Evolutionary conservation across 2,113 vertebrate genomes (phyloP).

Genomic region (Nanorana parkeri): DNA sequence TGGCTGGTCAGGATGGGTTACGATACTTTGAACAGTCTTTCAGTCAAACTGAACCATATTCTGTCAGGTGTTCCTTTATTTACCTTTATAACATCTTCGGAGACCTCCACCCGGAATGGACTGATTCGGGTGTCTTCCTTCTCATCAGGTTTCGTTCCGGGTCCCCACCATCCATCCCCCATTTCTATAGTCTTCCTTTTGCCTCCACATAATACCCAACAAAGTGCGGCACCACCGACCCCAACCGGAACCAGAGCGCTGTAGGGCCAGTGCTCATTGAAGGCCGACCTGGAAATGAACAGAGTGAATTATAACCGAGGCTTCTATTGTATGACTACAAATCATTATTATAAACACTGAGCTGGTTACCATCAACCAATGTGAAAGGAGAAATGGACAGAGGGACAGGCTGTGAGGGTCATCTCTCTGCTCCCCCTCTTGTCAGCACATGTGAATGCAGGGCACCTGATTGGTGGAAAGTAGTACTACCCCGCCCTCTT

Average conservation of each 20-base stretch:
- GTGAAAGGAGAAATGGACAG: neutral
- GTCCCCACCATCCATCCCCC: slow-evolving; percentile 85
- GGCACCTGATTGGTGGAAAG: too few species aligned
- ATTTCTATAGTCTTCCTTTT: slow-evolving; percentile 74
- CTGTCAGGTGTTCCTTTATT: neutral
- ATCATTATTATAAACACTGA: neutral
- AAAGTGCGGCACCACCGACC: slow-evolving; percentile 72
- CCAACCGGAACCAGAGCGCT: slow-evolving; percentile 69
- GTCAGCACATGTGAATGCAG: too few species aligned
- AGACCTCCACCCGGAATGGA: slow-evolving; percentile 74
- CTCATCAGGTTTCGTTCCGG: slow-evolving; percentile 62
- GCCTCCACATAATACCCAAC: slow-evolving; percentile 67
- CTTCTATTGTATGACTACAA: too few species aligned
- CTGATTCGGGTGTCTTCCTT: slow-evolving; percentile 73
- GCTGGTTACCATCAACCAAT: neutral
- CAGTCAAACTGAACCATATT: too few species aligned
- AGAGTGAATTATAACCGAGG: neutral
- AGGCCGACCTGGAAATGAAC: slow-evolving; percentile 56
- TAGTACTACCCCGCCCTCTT: too few species aligned
- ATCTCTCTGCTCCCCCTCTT: too few species aligned
- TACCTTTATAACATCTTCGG: slow-evolving; percentile 80
- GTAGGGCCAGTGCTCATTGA: slow-evolving; percentile 63
- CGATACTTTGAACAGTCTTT: too few species aligned
- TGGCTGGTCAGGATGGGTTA: too few species aligned
- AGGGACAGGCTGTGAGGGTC: too few species aligned